Percentiles rank a stretch among this genome's conserved stretches.
These are phyloP conservation scores for Neodiprion lecontei DNA, from an alignment of 1,140 invertebrate genomes.

Conservation along the genomic window DNA sequence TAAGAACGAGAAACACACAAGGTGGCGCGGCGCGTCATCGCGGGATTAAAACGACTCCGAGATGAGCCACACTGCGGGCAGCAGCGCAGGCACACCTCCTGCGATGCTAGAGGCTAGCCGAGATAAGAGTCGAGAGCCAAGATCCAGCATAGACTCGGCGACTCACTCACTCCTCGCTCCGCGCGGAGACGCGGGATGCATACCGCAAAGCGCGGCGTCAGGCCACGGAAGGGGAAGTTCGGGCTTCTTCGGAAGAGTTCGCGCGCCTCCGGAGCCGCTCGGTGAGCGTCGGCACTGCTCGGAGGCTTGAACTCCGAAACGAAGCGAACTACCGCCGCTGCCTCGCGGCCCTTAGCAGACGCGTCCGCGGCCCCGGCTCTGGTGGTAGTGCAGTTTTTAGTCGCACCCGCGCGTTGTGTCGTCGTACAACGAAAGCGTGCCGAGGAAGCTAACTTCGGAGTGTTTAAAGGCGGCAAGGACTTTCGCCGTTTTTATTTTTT, in stretches of 20 bases:
- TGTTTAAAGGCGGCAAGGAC: too few relatives aligned
- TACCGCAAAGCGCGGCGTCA: constrained; percentile 19
- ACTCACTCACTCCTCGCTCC: too few relatives aligned
- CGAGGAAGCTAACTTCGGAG: too few relatives aligned
- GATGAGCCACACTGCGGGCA: background rate
- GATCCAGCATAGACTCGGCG: background rate
- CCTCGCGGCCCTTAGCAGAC: constrained; percentile 48
- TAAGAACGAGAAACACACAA: background rate
- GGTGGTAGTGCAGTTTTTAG: constrained; percentile 29
- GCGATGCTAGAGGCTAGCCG: too few relatives aligned
- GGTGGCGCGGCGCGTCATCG: background rate
- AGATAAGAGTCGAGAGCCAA: background rate
- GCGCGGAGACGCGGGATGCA: constrained; percentile 14
- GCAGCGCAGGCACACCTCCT: too few relatives aligned
- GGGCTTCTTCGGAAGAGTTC: constrained; percentile 23
- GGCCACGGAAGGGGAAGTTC: constrained; percentile 14
- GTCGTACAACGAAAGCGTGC: too few relatives aligned
- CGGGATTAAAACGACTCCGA: background rate
- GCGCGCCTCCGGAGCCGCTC: constrained; percentile 36
- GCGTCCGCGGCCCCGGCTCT: constrained; percentile 54
- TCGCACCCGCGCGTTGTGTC: too few relatives aligned
- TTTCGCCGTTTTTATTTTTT: too few relatives aligned
- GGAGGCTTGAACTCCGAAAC: constrained; percentile 33
- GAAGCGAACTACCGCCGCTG: constrained; percentile 48
- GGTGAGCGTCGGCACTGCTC: constrained; percentile 35